A percentile compares a stretch with the other conserved stretches of the same genome.
Conservation (phyloP, 2,888 invertebrate species). For the Dryobotodes eremita region DNA sequence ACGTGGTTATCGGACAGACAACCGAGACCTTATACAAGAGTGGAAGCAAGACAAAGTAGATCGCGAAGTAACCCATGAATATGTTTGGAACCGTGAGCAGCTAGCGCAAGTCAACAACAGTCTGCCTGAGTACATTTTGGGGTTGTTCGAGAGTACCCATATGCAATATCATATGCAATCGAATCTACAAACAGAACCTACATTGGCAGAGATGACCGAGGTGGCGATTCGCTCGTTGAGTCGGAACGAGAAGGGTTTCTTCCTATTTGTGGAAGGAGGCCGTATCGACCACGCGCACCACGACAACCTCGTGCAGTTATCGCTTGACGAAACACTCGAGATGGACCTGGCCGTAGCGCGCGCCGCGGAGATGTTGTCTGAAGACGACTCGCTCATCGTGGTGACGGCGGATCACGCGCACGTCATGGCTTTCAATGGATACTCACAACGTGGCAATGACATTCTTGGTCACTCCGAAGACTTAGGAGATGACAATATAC, state of each 20-base stretch:
- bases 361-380: conserved; percentile 84
- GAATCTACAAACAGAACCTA: conserved; percentile 89
- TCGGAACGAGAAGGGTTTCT: conserved; percentile 92
- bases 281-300: conserved; percentile 93
- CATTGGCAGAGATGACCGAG: conserved; percentile 87
- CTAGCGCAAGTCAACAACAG: conserved; percentile 82
- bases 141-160: conserved; percentile 91
- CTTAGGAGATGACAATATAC: conserved; percentile 57
- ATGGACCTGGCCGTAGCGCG: conserved; percentile 90
- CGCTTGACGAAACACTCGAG: conserved; percentile 93
- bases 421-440: conserved; percentile 93
- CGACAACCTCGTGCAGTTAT: conserved; percentile 87
- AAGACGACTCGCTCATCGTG: conserved; percentile 92
- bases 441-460: conserved; percentile 88
- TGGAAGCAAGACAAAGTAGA: conserved; percentile 90
- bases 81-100: conserved; percentile 91
- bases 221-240: conserved; percentile 93
- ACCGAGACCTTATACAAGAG: conserved; percentile 91
- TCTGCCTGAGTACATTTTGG: conserved; percentile 91
- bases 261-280: conserved; percentile 93
- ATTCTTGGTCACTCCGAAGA: conserved; percentile 69
- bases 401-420: conserved; percentile 95
- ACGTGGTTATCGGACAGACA: conserved; percentile 89
- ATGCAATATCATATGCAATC: conserved; percentile 92
- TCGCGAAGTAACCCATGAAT: conserved; percentile 80